Evolutionary conservation across 1,140 invertebrate genomes (phyloP).

Genomic region (Plutomurus gul): DNA sequence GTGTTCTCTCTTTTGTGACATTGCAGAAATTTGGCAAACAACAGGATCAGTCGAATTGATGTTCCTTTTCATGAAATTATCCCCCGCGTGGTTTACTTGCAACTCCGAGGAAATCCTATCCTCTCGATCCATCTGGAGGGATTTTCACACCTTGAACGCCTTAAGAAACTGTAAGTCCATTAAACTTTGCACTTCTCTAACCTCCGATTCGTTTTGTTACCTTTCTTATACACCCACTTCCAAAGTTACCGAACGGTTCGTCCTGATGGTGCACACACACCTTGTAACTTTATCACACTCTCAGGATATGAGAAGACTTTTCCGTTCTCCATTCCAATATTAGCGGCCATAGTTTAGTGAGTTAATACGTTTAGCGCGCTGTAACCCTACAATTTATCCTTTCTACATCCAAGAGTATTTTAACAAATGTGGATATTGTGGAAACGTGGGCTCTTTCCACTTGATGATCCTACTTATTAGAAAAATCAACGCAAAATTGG

Average conservation of each 20-base stretch:
- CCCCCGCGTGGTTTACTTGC: conserved; percentile 39
- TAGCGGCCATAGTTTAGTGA: no score
- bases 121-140: conserved; percentile 46
- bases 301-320: no score
- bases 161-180: conserved; percentile 47
- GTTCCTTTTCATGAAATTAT: conserved; percentile 45
- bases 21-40: conserved; percentile 51
- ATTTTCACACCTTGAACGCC: conserved; percentile 46
- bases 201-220: not conserved
- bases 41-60: conserved; percentile 42
- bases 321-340: no score
- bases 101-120: conserved; percentile 50
- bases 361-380: no score
- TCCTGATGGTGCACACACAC: no score
- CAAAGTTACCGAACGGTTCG: not conserved
- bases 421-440: no score
- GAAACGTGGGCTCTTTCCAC: no score
- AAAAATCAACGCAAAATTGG: no score
- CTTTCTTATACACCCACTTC: not conserved
- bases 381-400: no score
- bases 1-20: not conserved
- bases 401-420: no score
- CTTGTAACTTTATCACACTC: no score
- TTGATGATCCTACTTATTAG: no score
- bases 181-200: not conserved